Base-by-base conservation (phyloP, 2,888 invertebrate species). In the Limnephilus auricula region DNA sequence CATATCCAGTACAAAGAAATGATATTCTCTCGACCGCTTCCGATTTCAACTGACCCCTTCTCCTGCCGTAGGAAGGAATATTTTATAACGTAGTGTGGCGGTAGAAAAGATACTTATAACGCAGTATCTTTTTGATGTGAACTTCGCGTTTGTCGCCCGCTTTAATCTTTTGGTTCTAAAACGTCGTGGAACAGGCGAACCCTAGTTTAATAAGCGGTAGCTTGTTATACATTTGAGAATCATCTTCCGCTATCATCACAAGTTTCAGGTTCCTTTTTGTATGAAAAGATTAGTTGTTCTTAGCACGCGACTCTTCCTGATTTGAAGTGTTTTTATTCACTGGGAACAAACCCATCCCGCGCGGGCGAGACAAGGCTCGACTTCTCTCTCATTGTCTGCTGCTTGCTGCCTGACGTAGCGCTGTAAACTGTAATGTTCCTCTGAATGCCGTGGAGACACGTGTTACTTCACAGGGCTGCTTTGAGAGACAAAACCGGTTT, bases 251-350 rank as follows among this genome's bases (percentile, higher is more conserved):
- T 65, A n/a, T 65, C 25, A 65, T 65, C 9, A 65, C 1, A 25
- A 65, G 65, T n/a, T 65, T 25, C 25, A 65, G 25, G 65, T 65
- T 25, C 9, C 65, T 25, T n/a, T 32, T 82, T 32, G 15, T 5
- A 32, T 1, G 82, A 82, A 34, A 32, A 80, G 37, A 82, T 32
- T 82, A 25, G 25, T 65, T n/a, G 65, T 82, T 82, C 18, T 82
- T 82, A 18, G 82, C 82, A 82, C 82, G 82, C 82, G 82, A 85
- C 85, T 40, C 85, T 85, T 85, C 85, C 85, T 34, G 37, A 40
- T 30, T 85, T 37, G 85, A 40, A 85, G 85, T 30, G 40, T 85
- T 40, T 40, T 30, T 45, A 85, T 85, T 85, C 85, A 40, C 40
- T 34, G 40, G 40, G 40, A 85, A 85, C 40, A 45, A 30, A 30